A percentile compares a stretch with the other conserved stretches of the same genome.
Conservation (phyloP, 2,888 invertebrate species). For the Nomada lathburiana region DNA sequence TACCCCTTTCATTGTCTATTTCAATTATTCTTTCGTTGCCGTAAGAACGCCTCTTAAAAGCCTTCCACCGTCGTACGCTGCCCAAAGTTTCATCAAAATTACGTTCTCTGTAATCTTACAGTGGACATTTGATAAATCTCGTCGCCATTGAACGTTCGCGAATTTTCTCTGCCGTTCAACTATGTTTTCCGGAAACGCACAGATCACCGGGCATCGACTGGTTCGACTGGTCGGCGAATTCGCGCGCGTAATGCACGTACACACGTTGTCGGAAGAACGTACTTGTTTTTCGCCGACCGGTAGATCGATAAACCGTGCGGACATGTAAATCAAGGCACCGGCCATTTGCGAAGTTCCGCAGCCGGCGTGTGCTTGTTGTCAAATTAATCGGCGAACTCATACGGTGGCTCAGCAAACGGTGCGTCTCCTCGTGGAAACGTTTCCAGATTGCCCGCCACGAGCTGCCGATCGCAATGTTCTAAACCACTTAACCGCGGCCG, state of each 20-base stretch:
- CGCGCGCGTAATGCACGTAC: neutral
- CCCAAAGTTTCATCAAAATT: too few species aligned
- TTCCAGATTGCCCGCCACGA: conserved; percentile 62
- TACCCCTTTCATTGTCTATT: neutral
- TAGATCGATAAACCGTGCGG: conserved; percentile 38
- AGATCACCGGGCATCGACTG: neutral
- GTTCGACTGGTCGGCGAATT: neutral
- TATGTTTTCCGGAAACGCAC: too few species aligned
- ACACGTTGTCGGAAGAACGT: neutral
- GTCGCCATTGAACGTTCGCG: too few species aligned
- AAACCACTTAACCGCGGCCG: conserved; percentile 69
- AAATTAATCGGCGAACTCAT: conserved; percentile 64
- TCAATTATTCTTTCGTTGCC: neutral
- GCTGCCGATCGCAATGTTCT: conserved; percentile 68
- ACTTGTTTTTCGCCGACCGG: conserved; percentile 27
- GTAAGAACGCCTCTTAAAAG: neutral
- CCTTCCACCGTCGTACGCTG: too few species aligned
- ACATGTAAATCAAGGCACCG: conserved; percentile 47
- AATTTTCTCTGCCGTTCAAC: too few species aligned
- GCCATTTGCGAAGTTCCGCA: conserved; percentile 43
- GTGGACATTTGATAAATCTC: too few species aligned
- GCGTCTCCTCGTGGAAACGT: conserved; percentile 60
- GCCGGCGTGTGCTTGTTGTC: conserved; percentile 42
- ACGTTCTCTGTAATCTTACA: too few species aligned
- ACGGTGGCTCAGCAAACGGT: conserved; percentile 52